A percentile compares a stretch with the other conserved stretches of the same genome.
phyloP scores from a whole-genome alignment of 1,140 invertebrate species.

The Maniola jurtina region DNA sequence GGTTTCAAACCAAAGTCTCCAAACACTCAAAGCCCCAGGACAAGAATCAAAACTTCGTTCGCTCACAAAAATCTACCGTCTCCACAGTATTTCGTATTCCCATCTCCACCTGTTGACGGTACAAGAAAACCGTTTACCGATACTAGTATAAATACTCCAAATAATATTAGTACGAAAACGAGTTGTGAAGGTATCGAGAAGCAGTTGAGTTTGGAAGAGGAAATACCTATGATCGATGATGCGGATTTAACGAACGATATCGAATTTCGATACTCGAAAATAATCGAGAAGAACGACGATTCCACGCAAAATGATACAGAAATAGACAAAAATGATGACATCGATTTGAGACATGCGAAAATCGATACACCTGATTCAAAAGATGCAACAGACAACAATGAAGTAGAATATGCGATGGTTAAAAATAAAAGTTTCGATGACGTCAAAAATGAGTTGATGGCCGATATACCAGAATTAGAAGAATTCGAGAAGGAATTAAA shows the following conservation, averaged over 20 bases:
- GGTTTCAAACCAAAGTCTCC: slow-evolving; percentile 79
- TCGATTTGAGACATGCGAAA: not conserved
- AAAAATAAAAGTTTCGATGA: slow-evolving; percentile 75
- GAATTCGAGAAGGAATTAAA: slow-evolving; percentile 72
- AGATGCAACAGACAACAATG: not conserved
- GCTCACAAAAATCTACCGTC: slow-evolving; percentile 72
- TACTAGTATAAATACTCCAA: not conserved
- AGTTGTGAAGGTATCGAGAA: slow-evolving; percentile 70
- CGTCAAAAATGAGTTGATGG: slow-evolving; percentile 75
- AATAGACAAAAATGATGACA: slow-evolving; percentile 23
- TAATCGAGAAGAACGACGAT: slow-evolving; percentile 55
- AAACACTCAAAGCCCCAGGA: slow-evolving; percentile 78
- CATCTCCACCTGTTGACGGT: slow-evolving; percentile 58
- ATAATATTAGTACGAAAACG: slow-evolving; percentile 12
- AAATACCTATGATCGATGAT: slow-evolving; percentile 79
- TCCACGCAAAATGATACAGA: slow-evolving; percentile 8
- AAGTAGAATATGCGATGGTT: slow-evolving; percentile 29
- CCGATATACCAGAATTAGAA: slow-evolving; percentile 75
- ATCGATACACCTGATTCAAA: not conserved
- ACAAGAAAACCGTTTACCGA: slow-evolving; percentile 33
- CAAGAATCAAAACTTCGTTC: slow-evolving; percentile 81
- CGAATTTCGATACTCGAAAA: slow-evolving; percentile 72
- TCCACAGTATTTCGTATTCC: slow-evolving; percentile 77
- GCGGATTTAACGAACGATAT: slow-evolving; percentile 68
- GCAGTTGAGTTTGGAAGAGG: slow-evolving; percentile 74